Evolutionary conservation across 2,888 invertebrate genomes (phyloP).

Genomic region (Drosophila tripunctata): DNA sequence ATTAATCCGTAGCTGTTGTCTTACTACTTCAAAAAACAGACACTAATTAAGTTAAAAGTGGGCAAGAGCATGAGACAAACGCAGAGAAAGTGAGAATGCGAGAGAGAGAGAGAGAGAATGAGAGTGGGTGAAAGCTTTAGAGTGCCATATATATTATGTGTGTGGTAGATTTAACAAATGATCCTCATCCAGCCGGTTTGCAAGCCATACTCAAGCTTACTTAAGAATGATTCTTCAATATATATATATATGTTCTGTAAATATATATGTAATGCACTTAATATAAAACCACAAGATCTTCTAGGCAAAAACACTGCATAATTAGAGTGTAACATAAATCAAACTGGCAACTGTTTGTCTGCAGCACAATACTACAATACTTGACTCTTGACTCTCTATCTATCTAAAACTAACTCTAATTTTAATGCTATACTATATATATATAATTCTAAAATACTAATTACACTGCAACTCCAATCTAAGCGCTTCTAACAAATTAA

Average conservation of each 20-base stretch:
- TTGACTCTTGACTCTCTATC: too few relatives aligned
- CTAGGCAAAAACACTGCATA: conserved; percentile 9
- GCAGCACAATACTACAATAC: conserved; percentile 3
- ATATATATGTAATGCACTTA: conserved; percentile 46
- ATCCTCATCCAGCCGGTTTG: conserved; percentile 19
- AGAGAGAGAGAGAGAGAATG: conserved; percentile 8
- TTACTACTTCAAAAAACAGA: conserved; percentile 4
- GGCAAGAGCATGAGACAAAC: conserved; percentile 6
- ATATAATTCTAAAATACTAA: too few relatives aligned
- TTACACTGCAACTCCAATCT: conserved; percentile 53
- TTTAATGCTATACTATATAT: too few relatives aligned
- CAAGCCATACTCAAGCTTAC: conserved; percentile 16
- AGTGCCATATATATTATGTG: too few relatives aligned
- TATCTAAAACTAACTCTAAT: background rate
- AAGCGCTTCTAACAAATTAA: conserved; percentile 68
- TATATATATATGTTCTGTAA: conserved; percentile 32
- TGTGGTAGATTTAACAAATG: conserved; percentile 22
- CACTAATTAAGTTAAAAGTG: background rate
- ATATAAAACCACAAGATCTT: conserved; percentile 36
- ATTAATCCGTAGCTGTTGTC: conserved; percentile 20
- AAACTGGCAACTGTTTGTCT: conserved; percentile 5
- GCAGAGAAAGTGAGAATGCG: conserved; percentile 5
- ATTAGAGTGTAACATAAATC: too few relatives aligned
- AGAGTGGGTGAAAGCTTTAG: conserved; percentile 26
- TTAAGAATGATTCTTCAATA: conserved; percentile 30